A percentile compares a stretch with the other conserved stretches of the same genome.
Evolutionary conservation across 2,888 invertebrate species (phyloP).

Genomic region (Aplocera efformata): DNA sequence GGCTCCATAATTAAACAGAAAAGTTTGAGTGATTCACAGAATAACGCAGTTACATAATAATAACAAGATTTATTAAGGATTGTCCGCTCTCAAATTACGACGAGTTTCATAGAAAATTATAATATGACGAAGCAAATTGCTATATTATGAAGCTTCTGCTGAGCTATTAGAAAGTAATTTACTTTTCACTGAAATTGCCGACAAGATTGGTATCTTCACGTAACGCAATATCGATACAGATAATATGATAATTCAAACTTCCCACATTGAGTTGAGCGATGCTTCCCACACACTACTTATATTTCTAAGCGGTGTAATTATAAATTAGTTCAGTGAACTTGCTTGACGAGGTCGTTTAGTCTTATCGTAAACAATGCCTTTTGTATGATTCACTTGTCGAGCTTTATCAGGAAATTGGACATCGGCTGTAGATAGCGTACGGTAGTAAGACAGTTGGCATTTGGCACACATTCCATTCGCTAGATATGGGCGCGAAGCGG

Average conservation of each 20-base stretch:
- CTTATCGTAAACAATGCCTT: slow-evolving; percentile 14
- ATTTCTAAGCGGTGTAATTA: slow-evolving; percentile 1
- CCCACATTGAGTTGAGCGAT: no score
- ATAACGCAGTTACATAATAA: slow-evolving; percentile 4
- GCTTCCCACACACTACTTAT: slow-evolving; percentile 1
- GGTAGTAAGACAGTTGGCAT: slow-evolving; percentile 55
- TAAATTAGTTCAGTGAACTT: slow-evolving; percentile 19
- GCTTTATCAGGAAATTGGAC: slow-evolving; percentile 21
- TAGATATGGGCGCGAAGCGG: slow-evolving; percentile 65
- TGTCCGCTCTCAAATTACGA: no score
- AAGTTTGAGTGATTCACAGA: background rate
- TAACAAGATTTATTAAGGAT: no score
- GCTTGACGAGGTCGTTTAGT: slow-evolving; percentile 10
- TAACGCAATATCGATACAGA: no score
- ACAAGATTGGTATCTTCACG: no score
- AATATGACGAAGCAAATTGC: slow-evolving; percentile 4
- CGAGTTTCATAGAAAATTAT: slow-evolving; percentile 2
- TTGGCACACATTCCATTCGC: slow-evolving; percentile 70
- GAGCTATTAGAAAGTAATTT: slow-evolving; percentile 3
- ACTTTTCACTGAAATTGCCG: background rate
- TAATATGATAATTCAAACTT: no score
- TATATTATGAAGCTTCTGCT: slow-evolving; percentile 7
- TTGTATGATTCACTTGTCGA: slow-evolving; percentile 26
- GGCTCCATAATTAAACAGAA: background rate
- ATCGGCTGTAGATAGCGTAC: slow-evolving; percentile 36